phyloP scores from a whole-genome alignment of 1,140 invertebrate genomes.

The Megathymus violae region DNA sequence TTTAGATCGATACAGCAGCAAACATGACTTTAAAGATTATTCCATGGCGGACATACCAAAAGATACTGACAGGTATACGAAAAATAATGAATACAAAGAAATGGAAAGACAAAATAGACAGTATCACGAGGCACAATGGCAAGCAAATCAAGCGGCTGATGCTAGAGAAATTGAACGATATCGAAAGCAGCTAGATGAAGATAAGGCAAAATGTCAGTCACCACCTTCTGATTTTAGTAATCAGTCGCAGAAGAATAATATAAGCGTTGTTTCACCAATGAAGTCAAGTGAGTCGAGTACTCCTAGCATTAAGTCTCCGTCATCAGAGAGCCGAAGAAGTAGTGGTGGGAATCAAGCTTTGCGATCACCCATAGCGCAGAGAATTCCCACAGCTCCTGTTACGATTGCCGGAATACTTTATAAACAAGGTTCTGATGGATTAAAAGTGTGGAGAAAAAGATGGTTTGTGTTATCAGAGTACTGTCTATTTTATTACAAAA shows the following conservation, averaged over 20 bases:
- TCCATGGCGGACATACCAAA: constrained; percentile 63
- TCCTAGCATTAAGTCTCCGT: constrained; percentile 80
- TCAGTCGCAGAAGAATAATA: constrained; percentile 56
- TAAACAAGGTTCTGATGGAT: constrained; percentile 95
- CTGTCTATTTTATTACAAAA: constrained; percentile 97
- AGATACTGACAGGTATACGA: constrained; percentile 66
- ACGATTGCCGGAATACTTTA: constrained; percentile 95
- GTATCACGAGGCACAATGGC: constrained; percentile 71
- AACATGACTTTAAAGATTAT: constrained; percentile 76
- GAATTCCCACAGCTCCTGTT: constrained; percentile 91
- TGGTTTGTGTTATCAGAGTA: constrained; percentile 98
- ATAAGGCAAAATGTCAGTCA: constrained; percentile 62
- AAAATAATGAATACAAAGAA: constrained; percentile 69
- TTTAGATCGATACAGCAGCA: constrained; percentile 75
- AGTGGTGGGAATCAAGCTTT: constrained; percentile 86
- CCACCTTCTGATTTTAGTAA: constrained; percentile 65
- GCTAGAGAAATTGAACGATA: constrained; percentile 62
- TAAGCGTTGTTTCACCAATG: constrained; percentile 66
- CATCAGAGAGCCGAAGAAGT: constrained; percentile 86
- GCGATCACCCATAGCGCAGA: constrained; percentile 90
- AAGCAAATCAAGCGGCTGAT: constrained; percentile 60
- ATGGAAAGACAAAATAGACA: constrained; percentile 65
- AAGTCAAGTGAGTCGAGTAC: constrained; percentile 79
- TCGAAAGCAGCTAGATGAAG: constrained; percentile 55
- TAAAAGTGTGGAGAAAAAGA: constrained; percentile 97